Percentiles rank a stretch among this genome's conserved stretches.
These are phyloP conservation scores for Drosophila tsacasi DNA, from an alignment of 1,140 invertebrate genomes.

Conservation along the genomic window DNA sequence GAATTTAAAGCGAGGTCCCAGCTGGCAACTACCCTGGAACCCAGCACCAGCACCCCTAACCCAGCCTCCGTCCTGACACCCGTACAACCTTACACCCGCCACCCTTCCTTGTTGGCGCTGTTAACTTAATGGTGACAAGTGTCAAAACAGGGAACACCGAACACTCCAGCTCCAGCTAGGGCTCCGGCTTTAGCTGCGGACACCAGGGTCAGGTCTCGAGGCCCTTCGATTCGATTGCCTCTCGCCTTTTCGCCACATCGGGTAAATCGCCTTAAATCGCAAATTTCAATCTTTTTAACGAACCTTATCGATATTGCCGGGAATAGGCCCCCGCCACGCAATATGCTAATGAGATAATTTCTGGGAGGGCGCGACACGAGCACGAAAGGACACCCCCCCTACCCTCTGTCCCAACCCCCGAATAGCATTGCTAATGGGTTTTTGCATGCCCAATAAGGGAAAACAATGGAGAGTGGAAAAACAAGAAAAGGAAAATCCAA, in stretches of 20 bases:
- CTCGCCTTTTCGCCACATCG: slow-evolving; percentile 55
- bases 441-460: slow-evolving; percentile 67
- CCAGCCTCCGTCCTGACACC: neutral
- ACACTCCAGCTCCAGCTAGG: slow-evolving; percentile 6
- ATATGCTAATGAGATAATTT: slow-evolving; percentile 82
- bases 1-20: slow-evolving; percentile 62
- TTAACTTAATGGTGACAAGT: slow-evolving; percentile 84
- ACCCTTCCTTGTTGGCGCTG: slow-evolving; percentile 58
- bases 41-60: slow-evolving; percentile 8
- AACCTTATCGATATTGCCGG: slow-evolving; percentile 78
- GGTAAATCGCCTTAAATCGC: slow-evolving; percentile 79
- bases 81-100: neutral
- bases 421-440: slow-evolving; percentile 62
- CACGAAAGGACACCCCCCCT: slow-evolving; percentile 5
- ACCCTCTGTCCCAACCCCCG: neutral
- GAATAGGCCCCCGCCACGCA: slow-evolving; percentile 75
- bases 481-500: slow-evolving; percentile 49
- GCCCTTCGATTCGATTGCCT: slow-evolving; percentile 38
- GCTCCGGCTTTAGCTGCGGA: neutral
- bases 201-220: slow-evolving; percentile 7
- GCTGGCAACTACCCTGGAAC: slow-evolving; percentile 14
- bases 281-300: slow-evolving; percentile 84
- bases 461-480: slow-evolving; percentile 28
- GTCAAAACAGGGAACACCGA: slow-evolving; percentile 70
- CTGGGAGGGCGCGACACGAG: slow-evolving; percentile 21